Percentiles rank a stretch among this genome's conserved stretches.
phyloP scores from a whole-genome alignment of 2,113 vertebrate species.

The Colossoma macropomum region DNA sequence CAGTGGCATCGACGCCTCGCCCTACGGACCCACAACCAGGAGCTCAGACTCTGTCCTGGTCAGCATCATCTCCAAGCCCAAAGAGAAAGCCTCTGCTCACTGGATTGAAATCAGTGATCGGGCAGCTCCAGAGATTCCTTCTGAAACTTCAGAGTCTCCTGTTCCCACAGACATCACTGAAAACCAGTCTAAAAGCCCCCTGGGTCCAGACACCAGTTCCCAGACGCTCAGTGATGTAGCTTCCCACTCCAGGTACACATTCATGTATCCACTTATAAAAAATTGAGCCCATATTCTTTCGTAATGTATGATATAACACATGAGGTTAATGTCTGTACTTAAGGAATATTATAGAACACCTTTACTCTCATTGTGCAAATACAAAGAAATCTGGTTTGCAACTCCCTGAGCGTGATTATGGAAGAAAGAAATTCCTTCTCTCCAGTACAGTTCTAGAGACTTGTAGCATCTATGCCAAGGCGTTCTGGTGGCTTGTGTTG shows the following conservation, averaged over 20 bases:
- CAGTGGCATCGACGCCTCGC: slow-evolving; percentile 90
- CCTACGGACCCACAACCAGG: slow-evolving; percentile 85
- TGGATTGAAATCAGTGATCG: slow-evolving; percentile 84
- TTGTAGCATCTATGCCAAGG: too few relatives aligned
- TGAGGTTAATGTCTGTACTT: too few relatives aligned
- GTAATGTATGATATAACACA: too few relatives aligned
- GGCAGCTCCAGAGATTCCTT: slow-evolving; percentile 85
- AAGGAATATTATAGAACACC: too few relatives aligned
- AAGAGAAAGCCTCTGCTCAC: slow-evolving; percentile 78
- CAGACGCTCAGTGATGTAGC: slow-evolving; percentile 88
- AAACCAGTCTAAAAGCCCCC: slow-evolving; percentile 81
- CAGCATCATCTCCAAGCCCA: slow-evolving; percentile 85
- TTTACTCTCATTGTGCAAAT: too few relatives aligned
- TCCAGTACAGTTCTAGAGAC: too few relatives aligned
- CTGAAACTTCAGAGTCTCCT: slow-evolving; percentile 79
- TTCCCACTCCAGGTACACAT: slow-evolving; percentile 87
- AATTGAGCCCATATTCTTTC: too few relatives aligned
- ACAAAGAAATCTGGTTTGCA: too few relatives aligned
- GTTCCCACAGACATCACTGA: slow-evolving; percentile 82
- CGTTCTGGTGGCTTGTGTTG: too few relatives aligned
- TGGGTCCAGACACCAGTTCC: slow-evolving; percentile 88
- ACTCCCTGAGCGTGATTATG: too few relatives aligned
- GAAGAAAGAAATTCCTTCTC: too few relatives aligned
- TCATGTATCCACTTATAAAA: too few relatives aligned
- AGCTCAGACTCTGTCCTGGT: slow-evolving; percentile 11